Evolutionary conservation across 64 coral and sea anemone species (phyloP).

Genomic region (Cladopsammia gracilis): DNA sequence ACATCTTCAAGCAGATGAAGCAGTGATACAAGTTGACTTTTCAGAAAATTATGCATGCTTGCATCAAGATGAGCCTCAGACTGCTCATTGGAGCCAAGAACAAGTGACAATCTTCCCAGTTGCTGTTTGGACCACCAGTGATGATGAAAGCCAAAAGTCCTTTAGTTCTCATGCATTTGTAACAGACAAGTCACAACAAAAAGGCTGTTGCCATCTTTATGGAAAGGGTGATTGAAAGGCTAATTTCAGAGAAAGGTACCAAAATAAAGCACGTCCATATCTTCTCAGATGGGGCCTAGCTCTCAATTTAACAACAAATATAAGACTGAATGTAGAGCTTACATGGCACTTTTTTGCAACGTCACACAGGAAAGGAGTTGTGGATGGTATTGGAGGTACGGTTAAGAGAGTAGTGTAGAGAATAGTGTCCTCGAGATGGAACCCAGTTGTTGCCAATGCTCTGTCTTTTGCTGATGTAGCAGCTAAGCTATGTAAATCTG

Average conservation of each 20-base stretch:
- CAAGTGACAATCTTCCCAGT: constrained; percentile 56
- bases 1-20: neutral
- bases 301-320: neutral
- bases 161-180: neutral
- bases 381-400: constrained; percentile 38
- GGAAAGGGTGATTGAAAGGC: neutral
- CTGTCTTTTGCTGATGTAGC: constrained; percentile 9
- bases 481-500: neutral
- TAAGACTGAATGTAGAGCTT: neutral
- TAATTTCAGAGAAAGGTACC: neutral
- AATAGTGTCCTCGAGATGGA: constrained; percentile 25
- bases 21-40: constrained; percentile 55
- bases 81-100: constrained; percentile 56
- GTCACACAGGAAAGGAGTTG: constrained; percentile 27
- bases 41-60: constrained; percentile 55
- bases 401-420: constrained; percentile 43
- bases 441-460: constrained; percentile 18
- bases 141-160: constrained; percentile 2
- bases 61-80: constrained; percentile 52
- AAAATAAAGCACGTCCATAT: neutral
- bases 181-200: constrained; percentile 14
- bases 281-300: constrained; percentile 30
- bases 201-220: constrained; percentile 34
- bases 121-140: constrained; percentile 40
- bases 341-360: constrained; percentile 45